A percentile compares a stretch with the other conserved stretches of the same genome.
Conservation (phyloP, 2,797 vertebrate species). For the Numenius phaeopus region DNA sequence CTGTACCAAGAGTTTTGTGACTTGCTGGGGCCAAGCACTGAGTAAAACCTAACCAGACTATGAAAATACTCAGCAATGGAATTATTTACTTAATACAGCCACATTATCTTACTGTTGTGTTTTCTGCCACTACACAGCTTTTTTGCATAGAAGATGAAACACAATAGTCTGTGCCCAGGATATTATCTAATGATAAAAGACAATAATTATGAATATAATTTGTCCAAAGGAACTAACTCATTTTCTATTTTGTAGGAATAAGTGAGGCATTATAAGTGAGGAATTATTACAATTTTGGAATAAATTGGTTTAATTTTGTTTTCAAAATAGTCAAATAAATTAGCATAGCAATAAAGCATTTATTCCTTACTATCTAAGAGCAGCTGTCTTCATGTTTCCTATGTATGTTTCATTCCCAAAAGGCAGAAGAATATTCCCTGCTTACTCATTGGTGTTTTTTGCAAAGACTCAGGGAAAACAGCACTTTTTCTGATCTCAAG, state of each 20-base stretch:
- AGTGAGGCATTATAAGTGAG: background rate
- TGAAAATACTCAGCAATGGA: background rate
- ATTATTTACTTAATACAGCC: background rate
- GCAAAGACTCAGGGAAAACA: background rate
- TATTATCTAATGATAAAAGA: background rate
- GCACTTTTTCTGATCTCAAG: background rate
- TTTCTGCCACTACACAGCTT: background rate
- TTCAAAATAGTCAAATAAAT: background rate
- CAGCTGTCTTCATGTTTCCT: background rate
- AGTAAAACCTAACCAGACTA: background rate
- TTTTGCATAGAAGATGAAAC: background rate
- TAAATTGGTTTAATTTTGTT: background rate
- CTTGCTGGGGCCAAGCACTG: background rate
- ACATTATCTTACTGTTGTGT: background rate
- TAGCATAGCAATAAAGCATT: background rate
- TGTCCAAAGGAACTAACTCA: background rate
- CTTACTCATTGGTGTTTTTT: rapidly evolving
- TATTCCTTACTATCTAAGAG: background rate
- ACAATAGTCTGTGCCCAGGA: background rate
- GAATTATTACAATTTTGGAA: background rate
- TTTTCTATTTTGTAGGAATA: background rate
- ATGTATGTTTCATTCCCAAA: background rate
- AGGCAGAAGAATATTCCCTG: background rate
- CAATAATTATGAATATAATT: background rate
- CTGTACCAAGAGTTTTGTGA: background rate